Evolutionary conservation across 2,113 vertebrate genomes (phyloP).

Genomic region (Oriolus oriolus): DNA sequence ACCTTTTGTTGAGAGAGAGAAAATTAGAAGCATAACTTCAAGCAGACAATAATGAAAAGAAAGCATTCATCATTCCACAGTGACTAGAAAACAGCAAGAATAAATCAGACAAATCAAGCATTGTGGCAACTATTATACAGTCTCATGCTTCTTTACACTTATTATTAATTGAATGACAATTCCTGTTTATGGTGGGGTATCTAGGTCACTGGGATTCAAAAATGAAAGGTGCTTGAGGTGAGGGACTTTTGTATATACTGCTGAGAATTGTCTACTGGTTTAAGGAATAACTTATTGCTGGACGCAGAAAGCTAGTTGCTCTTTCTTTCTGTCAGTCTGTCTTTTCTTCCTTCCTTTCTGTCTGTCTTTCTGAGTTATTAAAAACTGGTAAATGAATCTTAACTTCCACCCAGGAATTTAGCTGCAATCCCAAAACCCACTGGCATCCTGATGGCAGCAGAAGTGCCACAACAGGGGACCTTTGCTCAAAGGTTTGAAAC

Average conservation of each 20-base stretch:
- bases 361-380: not conserved
- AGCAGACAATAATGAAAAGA: constrained; percentile 31
- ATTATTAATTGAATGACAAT: constrained; percentile 63
- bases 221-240: not conserved
- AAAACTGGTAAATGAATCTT: not conserved
- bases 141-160: constrained; percentile 54
- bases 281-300: not conserved
- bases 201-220: constrained; percentile 19
- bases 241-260: not conserved
- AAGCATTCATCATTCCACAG: constrained; percentile 41
- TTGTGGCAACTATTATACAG: constrained; percentile 41
- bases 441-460: not conserved
- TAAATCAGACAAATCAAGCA: constrained; percentile 44
- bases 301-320: not conserved
- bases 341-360: no score
- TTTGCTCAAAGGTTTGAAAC: constrained; percentile 30
- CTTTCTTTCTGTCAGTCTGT: no score
- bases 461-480: not conserved
- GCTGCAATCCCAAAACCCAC: not conserved
- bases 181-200: constrained; percentile 28
- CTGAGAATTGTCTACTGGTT: not conserved
- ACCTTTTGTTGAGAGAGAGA: not conserved
- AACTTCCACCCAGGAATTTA: not conserved
- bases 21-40: not conserved
- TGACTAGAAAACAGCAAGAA: constrained; percentile 9